A percentile compares a stretch with the other conserved stretches of the same genome.
These are phyloP conservation scores for Alosa sapidissima DNA, from an alignment of 2,797 vertebrate species.

Conservation along the genomic window DNA sequence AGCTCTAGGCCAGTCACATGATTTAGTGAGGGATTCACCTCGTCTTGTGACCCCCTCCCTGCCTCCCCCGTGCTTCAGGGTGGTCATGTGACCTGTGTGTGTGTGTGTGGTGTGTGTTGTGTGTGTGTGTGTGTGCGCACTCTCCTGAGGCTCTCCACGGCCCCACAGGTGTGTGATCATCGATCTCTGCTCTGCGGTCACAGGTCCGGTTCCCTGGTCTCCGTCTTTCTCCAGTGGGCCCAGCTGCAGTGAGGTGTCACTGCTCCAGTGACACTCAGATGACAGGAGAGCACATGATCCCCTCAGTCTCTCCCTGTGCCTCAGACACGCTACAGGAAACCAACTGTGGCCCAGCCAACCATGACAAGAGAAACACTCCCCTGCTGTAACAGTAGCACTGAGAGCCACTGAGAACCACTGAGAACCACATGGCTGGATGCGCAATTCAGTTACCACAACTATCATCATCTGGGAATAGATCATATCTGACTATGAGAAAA, in stretches of 20 bases:
- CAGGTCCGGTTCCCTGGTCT: slow-evolving; percentile 32
- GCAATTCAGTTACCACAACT: neutral
- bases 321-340: neutral
- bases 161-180: neutral
- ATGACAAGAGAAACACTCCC: neutral
- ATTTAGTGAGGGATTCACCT: neutral
- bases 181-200: neutral
- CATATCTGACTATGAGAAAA: neutral
- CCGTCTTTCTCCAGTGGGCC: slow-evolving; percentile 24
- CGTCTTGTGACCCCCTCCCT: neutral
- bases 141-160: neutral
- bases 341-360: neutral
- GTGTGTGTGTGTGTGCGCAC: neutral
- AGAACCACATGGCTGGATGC: neutral
- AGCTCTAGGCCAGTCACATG: neutral
- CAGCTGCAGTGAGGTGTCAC: slow-evolving; percentile 14
- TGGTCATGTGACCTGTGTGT: neutral
- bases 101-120: neutral
- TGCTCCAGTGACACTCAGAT: slow-evolving; percentile 34
- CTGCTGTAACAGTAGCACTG: neutral
- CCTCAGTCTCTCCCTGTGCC: neutral
- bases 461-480: neutral
- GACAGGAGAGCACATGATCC: slow-evolving; percentile 36
- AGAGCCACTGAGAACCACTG: neutral
- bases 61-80: neutral